phyloP scores from a whole-genome alignment of 35 echinoderm and acorn worm species.

The Ptychodera flava region DNA sequence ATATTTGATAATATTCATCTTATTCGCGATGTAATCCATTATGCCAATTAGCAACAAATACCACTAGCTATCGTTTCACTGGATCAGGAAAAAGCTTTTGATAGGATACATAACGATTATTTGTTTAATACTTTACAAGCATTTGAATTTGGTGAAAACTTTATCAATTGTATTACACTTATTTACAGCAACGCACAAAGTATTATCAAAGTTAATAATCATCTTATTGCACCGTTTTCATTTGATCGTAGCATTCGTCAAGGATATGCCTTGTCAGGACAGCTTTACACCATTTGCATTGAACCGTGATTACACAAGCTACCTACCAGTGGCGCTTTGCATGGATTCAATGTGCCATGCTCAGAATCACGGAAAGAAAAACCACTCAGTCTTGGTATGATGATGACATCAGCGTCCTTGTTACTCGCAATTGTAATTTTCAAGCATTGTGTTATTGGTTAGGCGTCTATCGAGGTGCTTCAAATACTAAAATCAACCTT shows the following conservation, averaged over 20 bases:
- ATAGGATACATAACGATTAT: constrained; percentile 18
- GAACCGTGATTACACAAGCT: too few species aligned
- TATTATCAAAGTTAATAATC: constrained; percentile 26
- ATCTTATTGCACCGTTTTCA: neutral
- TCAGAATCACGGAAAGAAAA: too few species aligned
- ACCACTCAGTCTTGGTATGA: too few species aligned
- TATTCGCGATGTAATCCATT: too few species aligned
- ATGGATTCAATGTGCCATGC: too few species aligned
- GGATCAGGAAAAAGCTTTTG: constrained; percentile 40
- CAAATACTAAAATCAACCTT: too few species aligned
- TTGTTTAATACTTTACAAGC: neutral
- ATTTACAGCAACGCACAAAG: constrained; percentile 14
- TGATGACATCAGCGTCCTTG: too few species aligned
- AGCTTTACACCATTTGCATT: constrained; percentile 19
- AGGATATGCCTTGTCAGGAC: constrained; percentile 36
- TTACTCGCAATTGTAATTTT: too few species aligned
- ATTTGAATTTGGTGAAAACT: constrained; percentile 3
- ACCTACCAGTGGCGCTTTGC: too few species aligned
- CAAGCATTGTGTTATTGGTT: too few species aligned
- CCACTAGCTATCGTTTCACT: neutral
- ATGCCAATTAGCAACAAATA: neutral
- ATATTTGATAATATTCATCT: too few species aligned
- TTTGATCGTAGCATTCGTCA: constrained; percentile 28
- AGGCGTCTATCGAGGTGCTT: too few species aligned
- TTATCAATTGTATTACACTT: constrained; percentile 5